These are phyloP conservation scores for Micromussa lordhowensis DNA, from an alignment of 92 coral and sea anemone genomes.

Conservation along the genomic window DNA sequence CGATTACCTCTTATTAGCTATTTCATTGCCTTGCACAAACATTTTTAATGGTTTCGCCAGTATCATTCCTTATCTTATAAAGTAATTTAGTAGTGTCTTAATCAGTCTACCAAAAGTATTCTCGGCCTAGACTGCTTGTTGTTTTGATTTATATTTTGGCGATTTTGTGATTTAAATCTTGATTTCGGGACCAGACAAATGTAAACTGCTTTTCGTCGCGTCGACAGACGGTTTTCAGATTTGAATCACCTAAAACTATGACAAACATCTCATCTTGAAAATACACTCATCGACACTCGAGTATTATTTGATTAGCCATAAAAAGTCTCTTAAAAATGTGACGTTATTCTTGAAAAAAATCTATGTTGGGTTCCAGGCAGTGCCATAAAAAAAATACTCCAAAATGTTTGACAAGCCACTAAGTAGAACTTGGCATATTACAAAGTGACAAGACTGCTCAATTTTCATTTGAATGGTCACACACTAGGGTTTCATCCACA, in stretches of 20 bases:
- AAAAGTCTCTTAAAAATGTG: neutral
- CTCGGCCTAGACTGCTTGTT: neutral
- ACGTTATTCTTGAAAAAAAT: neutral
- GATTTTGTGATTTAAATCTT: neutral
- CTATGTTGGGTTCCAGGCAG: neutral
- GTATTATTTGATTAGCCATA: neutral
- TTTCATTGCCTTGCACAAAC: neutral
- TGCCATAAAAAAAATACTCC: neutral
- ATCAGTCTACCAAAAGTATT: neutral
- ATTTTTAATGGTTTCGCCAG: neutral
- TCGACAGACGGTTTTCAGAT: neutral
- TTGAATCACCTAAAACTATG: constrained; percentile 7
- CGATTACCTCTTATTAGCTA: neutral
- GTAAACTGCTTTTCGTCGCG: neutral
- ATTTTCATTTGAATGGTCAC: neutral
- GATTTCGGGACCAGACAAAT: constrained; percentile 21
- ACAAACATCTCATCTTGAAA: constrained; percentile 16
- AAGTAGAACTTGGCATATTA: neutral
- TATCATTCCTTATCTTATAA: neutral
- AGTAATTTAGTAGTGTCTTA: neutral
- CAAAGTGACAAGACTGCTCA: neutral
- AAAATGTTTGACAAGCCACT: neutral
- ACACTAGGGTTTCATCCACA: neutral
- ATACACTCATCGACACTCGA: constrained; percentile 5
- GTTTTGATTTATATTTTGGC: neutral